Conservation (phyloP, 2,113 vertebrate species). For the Panurus biarmicus region DNA sequence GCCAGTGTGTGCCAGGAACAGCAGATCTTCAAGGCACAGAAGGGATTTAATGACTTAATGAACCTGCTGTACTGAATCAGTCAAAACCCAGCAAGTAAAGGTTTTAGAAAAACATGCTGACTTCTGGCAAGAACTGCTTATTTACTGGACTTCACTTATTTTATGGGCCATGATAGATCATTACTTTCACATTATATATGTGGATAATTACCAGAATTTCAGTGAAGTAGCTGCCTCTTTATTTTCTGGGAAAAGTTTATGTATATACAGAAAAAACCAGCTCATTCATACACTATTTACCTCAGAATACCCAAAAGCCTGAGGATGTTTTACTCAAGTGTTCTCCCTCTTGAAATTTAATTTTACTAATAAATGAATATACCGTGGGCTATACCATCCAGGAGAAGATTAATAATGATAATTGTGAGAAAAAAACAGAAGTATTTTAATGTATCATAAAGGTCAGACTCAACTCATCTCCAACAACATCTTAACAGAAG, state of each 20-base stretch:
- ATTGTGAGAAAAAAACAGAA: background rate
- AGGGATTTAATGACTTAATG: constrained; percentile 2
- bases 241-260: background rate
- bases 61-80: background rate
- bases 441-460: background rate
- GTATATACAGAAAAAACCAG: background rate
- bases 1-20: background rate
- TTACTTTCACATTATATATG: background rate
- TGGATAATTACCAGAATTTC: background rate
- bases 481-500: background rate
- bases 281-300: background rate
- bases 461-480: background rate
- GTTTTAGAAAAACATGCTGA: background rate
- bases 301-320: background rate
- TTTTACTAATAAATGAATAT: background rate
- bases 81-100: background rate
- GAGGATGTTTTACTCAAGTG: background rate
- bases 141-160: background rate
- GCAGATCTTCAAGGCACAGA: background rate
- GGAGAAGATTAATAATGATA: background rate
- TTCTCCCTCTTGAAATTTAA: background rate
- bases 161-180: background rate
- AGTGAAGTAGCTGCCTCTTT: background rate
- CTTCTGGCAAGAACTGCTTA: background rate
- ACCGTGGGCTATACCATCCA: background rate